phyloP scores from a whole-genome alignment of 2,113 vertebrate species.

The Rhipidura dahli region DNA sequence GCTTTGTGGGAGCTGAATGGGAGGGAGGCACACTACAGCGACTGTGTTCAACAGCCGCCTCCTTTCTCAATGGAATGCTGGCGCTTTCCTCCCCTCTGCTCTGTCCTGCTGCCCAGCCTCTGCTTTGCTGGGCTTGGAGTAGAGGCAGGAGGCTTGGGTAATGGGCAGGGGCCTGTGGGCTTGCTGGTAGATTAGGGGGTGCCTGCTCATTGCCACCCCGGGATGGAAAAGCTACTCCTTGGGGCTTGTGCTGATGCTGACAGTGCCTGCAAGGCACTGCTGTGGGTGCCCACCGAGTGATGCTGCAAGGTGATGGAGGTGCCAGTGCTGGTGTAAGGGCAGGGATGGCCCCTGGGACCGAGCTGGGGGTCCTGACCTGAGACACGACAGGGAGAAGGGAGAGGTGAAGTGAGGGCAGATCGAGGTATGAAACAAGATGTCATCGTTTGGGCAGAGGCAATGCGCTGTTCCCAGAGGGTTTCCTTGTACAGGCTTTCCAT shows the following conservation, averaged over 20 bases:
- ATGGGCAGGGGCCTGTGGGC: background rate
- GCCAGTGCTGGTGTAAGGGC: background rate
- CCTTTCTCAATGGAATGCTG: background rate
- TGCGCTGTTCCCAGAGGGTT: accelerated
- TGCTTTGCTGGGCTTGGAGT: background rate
- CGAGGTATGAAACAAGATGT: background rate
- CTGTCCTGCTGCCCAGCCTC: background rate
- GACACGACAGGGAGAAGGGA: accelerated
- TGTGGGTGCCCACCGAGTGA: accelerated
- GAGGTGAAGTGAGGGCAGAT: background rate
- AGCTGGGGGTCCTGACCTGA: background rate
- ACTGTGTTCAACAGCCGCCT: background rate
- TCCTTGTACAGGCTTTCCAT: background rate
- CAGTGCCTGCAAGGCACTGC: background rate
- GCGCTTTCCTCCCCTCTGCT: accelerated
- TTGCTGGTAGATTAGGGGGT: background rate
- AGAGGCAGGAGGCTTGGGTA: background rate
- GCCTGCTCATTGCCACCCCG: background rate
- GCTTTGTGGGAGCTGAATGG: background rate
- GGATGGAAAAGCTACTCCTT: background rate
- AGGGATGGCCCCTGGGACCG: background rate
- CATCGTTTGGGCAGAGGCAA: accelerated
- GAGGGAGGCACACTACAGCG: background rate
- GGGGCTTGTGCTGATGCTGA: background rate
- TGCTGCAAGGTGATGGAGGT: background rate